phyloP scores from a whole-genome alignment of 2,888 invertebrate species.

The Thyatira batis region DNA sequence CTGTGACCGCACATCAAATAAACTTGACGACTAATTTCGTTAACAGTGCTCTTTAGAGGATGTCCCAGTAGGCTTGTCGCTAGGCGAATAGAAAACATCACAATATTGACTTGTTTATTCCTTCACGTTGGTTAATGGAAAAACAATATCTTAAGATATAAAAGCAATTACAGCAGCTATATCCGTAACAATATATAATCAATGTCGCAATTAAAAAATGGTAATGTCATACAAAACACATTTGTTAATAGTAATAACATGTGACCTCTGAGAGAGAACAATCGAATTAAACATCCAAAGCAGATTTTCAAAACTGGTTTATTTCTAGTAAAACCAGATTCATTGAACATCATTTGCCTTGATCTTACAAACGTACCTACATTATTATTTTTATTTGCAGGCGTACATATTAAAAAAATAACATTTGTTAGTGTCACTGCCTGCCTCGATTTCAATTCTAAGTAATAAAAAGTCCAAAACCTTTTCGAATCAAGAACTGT shows the following conservation, averaged over 20 bases:
- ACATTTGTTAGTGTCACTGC: slow-evolving; percentile 20
- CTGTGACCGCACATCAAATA: slow-evolving; percentile 55
- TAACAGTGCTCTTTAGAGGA: not conserved
- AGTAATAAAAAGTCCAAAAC: slow-evolving; percentile 9
- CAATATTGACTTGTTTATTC: not conserved
- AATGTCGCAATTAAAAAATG: not conserved
- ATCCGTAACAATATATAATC: no score
- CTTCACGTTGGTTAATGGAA: no score
- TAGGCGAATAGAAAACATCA: not conserved
- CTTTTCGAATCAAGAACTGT: not conserved
- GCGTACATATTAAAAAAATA: slow-evolving; percentile 15
- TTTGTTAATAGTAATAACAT: not conserved
- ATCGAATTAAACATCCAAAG: not conserved
- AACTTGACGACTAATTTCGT: slow-evolving; percentile 18
- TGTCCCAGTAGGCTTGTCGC: not conserved
- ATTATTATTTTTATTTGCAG: slow-evolving; percentile 10
- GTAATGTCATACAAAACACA: not conserved
- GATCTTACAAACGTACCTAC: not conserved
- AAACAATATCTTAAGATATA: no score
- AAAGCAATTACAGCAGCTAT: no score
- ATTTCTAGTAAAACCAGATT: slow-evolving; percentile 1
- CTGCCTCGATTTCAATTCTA: slow-evolving; percentile 28
- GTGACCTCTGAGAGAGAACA: not conserved
- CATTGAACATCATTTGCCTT: not conserved
- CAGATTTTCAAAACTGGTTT: slow-evolving; percentile 13